Evolutionary conservation across 2,797 vertebrate genomes (phyloP), one percentile per base, ranked within the genome.

Genomic region (Silurus lanzhouensis): DNA sequence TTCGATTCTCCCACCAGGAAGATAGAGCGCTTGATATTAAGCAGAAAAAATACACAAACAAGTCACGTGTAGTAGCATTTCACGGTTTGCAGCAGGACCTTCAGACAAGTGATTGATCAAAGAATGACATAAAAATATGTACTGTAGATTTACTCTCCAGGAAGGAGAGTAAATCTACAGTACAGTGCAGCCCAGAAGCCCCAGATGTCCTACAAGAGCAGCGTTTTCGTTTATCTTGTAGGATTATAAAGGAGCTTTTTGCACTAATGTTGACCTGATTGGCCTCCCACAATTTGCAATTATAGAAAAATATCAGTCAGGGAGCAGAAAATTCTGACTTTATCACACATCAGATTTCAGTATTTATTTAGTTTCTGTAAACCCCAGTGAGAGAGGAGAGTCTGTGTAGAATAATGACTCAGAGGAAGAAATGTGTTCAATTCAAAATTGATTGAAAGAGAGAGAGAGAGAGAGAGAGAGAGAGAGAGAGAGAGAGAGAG

Each of bases 401-500:
- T 31, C 31, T 17, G 57, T 60, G 75, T 44, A 78, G 25, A 22
- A 77, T 60, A 77, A 77, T 77, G 20, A 58, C 55, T 20, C 6
- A 3, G 0, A 38, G 55, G 22, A 12, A 58, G 75, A 20, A 57
- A 46, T 27, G 48, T 17, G 72, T 57, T 4, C 27, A n/a, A 6
- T n/a, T 52, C 72, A 87, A 89, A 79, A 88, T 86, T 60, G 19
- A 5, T 72, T 64, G 55, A 15, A 31, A 52, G 48, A 52, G 48
- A 52, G 6, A 52, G 9, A 52, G 48, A 52, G 7, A 52, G 48
- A 10, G 48, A 10, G 48, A 52, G 6, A 52, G 48, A 52, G 9
- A 52, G 48, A 52, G 48, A 52, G 48, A 52, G 48, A 10, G 48
- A 52, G 48, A 52, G 48, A 10, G 5, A 48, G 48, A 48, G 48